Base-by-base conservation (phyloP, 2,113 vertebrate genomes). In the Gallinago undulata region DNA sequence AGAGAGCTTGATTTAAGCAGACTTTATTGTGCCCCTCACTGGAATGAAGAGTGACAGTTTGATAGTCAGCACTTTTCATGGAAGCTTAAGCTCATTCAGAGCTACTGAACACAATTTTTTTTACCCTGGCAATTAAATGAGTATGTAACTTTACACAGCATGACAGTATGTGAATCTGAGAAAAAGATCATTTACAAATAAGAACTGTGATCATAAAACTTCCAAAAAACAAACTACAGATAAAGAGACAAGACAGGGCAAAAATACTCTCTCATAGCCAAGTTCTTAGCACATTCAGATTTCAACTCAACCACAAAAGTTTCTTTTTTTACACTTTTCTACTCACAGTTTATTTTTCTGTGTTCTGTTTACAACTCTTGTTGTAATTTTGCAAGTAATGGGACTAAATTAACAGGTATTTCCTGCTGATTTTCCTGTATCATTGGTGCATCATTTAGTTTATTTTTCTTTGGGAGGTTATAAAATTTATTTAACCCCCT, bases 1-100 rank as follows among this genome's bases (percentile, higher is more conserved):
- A 74, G 94, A 96, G 85, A 95, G 78, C 90, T 92, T 94, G 93
- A 96, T 95, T 97, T 96, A 97, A 97, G 89, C 93, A 96, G 88
- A 82, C 50, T 89, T 96, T 86, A 78, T 75, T 91, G 82, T 35
- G 67, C 55, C 94, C 74, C 93, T 97, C 94, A 90, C 90, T 94
- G 87, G 90, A 96, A 93, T 66, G 51, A 96, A 96, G 92, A 77
- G 67, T 87, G 93, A 59, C 95, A 97, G 48, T 66, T 86, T 43
- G 24, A 70, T 37, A 94, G 93, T 93, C 94, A 93, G 93, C 72
- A 68, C 64, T 93, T 95, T 91, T 56, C 67, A 66, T 28, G 17
- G 27, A 89, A 67, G 30, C 51, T 81, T 62, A 17, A 63, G 62
- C 84, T 91, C 74, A 81, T 89, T 92, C 48, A 96, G n/a, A 74